These are phyloP conservation scores for Eristalis tenax DNA, from an alignment of 2,888 invertebrate species.

Conservation along the genomic window DNA sequence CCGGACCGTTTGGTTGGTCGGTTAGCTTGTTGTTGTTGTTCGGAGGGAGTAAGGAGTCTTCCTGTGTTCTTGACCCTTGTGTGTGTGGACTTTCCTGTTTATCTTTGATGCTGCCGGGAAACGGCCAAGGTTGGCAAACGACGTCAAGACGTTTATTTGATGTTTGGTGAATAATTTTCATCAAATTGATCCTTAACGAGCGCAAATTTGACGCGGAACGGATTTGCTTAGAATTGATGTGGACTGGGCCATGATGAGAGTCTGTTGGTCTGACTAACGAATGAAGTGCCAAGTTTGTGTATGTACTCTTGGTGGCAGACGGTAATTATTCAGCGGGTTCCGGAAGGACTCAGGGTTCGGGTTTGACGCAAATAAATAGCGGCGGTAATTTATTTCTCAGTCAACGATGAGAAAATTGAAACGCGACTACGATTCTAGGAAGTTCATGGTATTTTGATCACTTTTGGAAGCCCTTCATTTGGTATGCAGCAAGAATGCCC, in stretches of 20 bases:
- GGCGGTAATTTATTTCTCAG: background rate
- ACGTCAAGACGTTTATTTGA: constrained; percentile 47
- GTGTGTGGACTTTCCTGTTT: constrained; percentile 23
- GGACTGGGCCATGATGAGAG: background rate
- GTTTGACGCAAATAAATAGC: background rate
- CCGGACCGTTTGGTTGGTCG: constrained; percentile 53
- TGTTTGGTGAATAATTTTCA: constrained; percentile 64
- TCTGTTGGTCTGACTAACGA: constrained; percentile 1
- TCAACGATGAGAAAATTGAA: too few relatives aligned
- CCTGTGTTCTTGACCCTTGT: constrained; percentile 52
- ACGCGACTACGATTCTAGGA: too few relatives aligned
- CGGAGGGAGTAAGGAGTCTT: background rate
- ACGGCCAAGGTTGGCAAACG: background rate
- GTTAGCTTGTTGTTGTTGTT: background rate
- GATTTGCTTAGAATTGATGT: constrained; percentile 21
- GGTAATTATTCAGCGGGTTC: background rate
- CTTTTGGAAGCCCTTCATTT: too few relatives aligned
- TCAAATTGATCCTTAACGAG: constrained; percentile 64
- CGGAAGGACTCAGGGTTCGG: background rate
- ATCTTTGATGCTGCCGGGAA: background rate
- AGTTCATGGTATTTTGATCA: too few relatives aligned
- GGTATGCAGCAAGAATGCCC: too few relatives aligned
- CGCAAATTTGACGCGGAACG: constrained; percentile 33
- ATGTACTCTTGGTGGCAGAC: background rate
- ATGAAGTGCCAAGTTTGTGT: constrained; percentile 9